These are phyloP conservation scores for Alectoris magna DNA, from an alignment of 2,797 vertebrate species.

Conservation along the genomic window DNA sequence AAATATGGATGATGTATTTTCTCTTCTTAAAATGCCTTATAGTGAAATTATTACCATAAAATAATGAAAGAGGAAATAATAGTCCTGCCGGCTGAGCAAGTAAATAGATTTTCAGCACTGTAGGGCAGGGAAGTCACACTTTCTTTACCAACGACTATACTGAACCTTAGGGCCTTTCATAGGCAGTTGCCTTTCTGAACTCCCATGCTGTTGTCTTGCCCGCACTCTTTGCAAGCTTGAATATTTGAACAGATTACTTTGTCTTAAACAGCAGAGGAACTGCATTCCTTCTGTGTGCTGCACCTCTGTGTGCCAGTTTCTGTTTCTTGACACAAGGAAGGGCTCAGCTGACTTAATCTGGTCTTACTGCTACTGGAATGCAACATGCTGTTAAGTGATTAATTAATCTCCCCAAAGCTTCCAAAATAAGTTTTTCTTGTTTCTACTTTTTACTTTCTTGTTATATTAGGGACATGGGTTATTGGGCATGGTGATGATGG, in stretches of 20 bases:
- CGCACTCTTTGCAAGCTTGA: background rate
- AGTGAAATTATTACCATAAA: background rate
- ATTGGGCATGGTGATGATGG: no score
- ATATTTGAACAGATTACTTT: background rate
- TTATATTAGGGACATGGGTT: background rate
- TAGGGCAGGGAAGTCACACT: background rate
- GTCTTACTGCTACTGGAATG: background rate
- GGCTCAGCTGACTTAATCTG: background rate
- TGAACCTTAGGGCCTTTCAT: background rate
- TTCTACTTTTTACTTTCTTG: background rate
- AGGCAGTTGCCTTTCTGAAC: background rate
- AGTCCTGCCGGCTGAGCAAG: background rate
- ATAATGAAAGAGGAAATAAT: background rate
- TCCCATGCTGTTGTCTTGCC: background rate
- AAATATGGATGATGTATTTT: background rate
- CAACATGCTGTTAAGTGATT: background rate
- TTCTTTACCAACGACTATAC: background rate
- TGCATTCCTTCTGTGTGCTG: background rate
- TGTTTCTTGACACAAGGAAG: background rate
- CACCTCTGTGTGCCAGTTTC: accelerated
- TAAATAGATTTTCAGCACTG: background rate
- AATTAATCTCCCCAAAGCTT: background rate
- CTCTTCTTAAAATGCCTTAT: background rate
- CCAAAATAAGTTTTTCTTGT: background rate
- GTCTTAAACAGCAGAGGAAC: background rate